Conservation (phyloP, 1,140 invertebrate genomes). For the Drosophila willistoni region DNA sequence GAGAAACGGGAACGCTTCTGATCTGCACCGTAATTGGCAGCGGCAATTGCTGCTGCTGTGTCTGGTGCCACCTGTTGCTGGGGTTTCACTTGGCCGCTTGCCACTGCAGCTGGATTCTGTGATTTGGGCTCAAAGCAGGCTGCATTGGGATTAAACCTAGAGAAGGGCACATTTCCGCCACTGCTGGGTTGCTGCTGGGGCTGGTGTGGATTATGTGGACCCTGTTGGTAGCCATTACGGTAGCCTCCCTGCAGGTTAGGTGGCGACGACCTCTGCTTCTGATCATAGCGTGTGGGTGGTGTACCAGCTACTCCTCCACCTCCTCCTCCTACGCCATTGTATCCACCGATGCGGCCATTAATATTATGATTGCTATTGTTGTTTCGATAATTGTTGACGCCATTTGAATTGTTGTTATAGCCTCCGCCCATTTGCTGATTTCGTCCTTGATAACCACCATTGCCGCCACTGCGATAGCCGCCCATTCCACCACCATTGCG, state of each 20-base stretch:
- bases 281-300: constrained; percentile 57
- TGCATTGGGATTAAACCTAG: constrained; percentile 70
- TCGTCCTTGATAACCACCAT: constrained; percentile 64
- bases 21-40: constrained; percentile 61
- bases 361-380: constrained; percentile 15
- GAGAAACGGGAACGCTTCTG: constrained; percentile 71
- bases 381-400: constrained; percentile 49
- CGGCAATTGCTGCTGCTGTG: constrained; percentile 40
- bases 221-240: constrained; percentile 59
- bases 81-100: constrained; percentile 19
- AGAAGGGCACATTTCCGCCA: constrained; percentile 59
- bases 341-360: constrained; percentile 27
- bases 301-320: constrained; percentile 28
- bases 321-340: constrained; percentile 35
- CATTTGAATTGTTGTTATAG: constrained; percentile 57
- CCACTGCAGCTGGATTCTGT: constrained; percentile 36
- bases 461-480: constrained; percentile 59
- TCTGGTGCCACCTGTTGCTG: constrained; percentile 44
- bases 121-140: constrained; percentile 70
- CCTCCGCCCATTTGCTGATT: constrained; percentile 66
- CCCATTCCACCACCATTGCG: constrained; percentile 52
- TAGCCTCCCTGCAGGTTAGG: constrained; percentile 52
- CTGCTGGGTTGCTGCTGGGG: constrained; percentile 49
- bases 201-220: constrained; percentile 41
- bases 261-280: constrained; percentile 63